Conservation (phyloP, 2,797 vertebrate species). For the Adrianichthys oophorus region DNA sequence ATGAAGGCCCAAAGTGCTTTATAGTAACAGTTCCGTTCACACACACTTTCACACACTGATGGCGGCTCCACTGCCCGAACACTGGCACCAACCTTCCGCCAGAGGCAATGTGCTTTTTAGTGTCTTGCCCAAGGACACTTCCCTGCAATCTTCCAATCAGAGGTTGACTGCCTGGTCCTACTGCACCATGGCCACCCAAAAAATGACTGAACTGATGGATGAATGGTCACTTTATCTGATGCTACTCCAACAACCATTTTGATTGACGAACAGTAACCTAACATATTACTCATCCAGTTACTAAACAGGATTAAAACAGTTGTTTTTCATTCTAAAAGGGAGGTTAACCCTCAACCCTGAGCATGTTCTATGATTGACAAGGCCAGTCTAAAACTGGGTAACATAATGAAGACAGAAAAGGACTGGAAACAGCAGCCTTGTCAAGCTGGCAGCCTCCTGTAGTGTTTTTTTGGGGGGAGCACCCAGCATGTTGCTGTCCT, state of each 20-base stretch:
- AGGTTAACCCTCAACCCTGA: conserved; percentile 3
- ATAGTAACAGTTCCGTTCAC: no score
- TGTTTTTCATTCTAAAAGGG: conserved; percentile 1
- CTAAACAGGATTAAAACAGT: neutral
- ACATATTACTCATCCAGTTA: neutral
- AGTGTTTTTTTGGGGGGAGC: conserved; percentile 37
- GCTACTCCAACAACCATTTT: no score
- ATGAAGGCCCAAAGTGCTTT: no score
- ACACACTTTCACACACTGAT: no score
- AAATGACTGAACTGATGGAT: no score
- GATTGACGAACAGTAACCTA: neutral
- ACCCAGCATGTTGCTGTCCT: conserved; percentile 33
- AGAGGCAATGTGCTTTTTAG: no score
- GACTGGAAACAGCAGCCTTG: conserved; percentile 16
- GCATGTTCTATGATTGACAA: conserved; percentile 8
- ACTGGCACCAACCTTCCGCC: no score
- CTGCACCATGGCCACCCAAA: no score
- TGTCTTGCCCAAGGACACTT: no score
- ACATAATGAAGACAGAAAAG: conserved; percentile 21
- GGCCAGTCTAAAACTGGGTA: conserved; percentile 19
- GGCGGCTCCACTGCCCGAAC: no score
- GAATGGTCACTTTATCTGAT: neutral
- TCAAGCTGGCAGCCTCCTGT: conserved; percentile 37
- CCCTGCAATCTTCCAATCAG: no score
- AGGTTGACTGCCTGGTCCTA: no score